Evolutionary conservation across 2,113 vertebrate genomes (phyloP).

Genomic region (Cheilinus undulatus): DNA sequence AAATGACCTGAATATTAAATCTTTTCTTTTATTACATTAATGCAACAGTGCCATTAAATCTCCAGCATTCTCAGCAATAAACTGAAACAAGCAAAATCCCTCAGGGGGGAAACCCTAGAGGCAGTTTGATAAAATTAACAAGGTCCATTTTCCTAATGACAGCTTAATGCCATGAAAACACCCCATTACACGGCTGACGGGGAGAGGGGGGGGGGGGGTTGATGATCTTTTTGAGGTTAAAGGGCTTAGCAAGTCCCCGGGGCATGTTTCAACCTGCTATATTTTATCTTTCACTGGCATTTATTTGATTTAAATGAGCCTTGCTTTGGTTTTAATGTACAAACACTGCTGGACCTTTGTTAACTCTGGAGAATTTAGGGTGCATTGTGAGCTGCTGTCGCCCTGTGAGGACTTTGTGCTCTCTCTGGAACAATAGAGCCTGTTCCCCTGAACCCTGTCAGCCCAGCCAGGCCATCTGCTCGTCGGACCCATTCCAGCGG

Average conservation of each 20-base stretch:
- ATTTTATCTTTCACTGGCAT: conserved; percentile 61
- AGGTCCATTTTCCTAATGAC: conserved; percentile 72
- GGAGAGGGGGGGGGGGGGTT: conserved; percentile 32
- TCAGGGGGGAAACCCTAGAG: conserved; percentile 8
- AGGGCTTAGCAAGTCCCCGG: conserved; percentile 34
- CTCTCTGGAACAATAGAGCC: conserved; percentile 70
- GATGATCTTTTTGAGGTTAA: conserved; percentile 60
- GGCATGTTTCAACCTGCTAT: conserved; percentile 32
- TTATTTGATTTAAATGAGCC: conserved; percentile 61
- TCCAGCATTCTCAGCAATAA: conserved; percentile 30
- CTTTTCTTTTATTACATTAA: background rate
- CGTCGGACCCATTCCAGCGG: conserved; percentile 62
- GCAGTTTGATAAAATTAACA: conserved; percentile 58
- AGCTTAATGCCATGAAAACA: conserved; percentile 62
- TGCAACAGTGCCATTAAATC: conserved; percentile 30
- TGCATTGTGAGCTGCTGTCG: conserved; percentile 60
- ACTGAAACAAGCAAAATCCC: conserved; percentile 36
- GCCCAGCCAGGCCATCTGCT: conserved; percentile 79
- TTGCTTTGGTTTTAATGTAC: conserved; percentile 50
- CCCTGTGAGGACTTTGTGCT: conserved; percentile 61
- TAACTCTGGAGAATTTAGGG: conserved; percentile 53
- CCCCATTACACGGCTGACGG: conserved; percentile 29
- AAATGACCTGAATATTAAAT: background rate
- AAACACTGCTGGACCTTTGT: conserved; percentile 11
- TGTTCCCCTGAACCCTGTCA: conserved; percentile 53